phyloP scores from a whole-genome alignment of 2,797 vertebrate genomes.

The Anabas testudineus region DNA sequence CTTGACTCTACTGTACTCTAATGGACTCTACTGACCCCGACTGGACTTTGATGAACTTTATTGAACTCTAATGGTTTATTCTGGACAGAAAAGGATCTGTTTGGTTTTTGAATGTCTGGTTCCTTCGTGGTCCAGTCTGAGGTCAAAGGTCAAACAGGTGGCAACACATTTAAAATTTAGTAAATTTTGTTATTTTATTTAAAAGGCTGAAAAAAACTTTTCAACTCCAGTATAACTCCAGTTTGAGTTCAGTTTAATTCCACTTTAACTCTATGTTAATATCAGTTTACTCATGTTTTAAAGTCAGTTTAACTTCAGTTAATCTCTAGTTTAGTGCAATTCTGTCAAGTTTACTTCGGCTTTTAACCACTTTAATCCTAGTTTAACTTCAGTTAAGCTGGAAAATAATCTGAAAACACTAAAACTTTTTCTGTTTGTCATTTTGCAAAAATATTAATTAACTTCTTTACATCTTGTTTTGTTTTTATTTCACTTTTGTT shows the following conservation, averaged over 20 bases:
- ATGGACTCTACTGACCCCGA: not conserved
- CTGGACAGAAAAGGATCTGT: conserved; percentile 25
- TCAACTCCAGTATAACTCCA: not conserved
- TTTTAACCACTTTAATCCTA: too few relatives aligned
- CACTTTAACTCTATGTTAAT: too few relatives aligned
- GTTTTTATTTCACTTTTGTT: too few relatives aligned
- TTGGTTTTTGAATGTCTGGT: conserved; percentile 26
- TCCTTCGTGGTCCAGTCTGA: not conserved
- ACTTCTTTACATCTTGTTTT: too few relatives aligned
- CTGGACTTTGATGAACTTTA: not conserved
- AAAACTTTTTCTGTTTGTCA: too few relatives aligned
- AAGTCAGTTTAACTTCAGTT: not conserved
- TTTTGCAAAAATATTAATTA: too few relatives aligned
- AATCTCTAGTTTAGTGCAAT: not conserved
- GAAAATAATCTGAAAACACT: too few relatives aligned
- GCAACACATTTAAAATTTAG: conserved; percentile 17
- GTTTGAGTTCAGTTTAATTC: not conserved
- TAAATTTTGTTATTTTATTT: conserved; percentile 1
- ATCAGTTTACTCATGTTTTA: not conserved
- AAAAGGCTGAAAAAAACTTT: not conserved
- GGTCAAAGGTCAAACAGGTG: conserved; percentile 34
- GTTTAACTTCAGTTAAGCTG: too few relatives aligned
- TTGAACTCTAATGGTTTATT: not conserved
- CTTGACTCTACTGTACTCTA: not conserved
- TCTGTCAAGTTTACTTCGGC: not conserved